Percentiles rank a stretch among this genome's conserved stretches.
Conservation (phyloP, 2,888 invertebrate species). For the Thereva unica region DNA sequence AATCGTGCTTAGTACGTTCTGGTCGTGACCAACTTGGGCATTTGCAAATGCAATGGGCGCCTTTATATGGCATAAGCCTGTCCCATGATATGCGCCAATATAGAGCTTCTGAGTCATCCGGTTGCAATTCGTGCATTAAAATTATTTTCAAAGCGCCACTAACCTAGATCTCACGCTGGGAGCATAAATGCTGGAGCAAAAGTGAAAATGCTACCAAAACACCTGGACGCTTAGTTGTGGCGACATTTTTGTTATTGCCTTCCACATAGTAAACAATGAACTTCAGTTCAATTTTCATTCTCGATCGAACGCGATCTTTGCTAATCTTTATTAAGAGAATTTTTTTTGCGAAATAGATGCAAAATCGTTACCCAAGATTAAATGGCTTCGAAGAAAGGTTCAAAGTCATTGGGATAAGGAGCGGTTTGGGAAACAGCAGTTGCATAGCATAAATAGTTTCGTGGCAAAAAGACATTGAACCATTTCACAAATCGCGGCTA, state of each 20-base stretch:
- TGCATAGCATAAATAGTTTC: too few species aligned
- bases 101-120: constrained; percentile 22
- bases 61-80: constrained; percentile 29
- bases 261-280: constrained; percentile 29
- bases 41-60: constrained; percentile 34
- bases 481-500: too few species aligned
- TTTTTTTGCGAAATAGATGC: too few species aligned
- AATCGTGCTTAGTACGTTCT: constrained; percentile 31
- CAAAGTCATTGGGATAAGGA: too few species aligned
- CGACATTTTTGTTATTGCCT: constrained; percentile 35
- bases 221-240: constrained; percentile 32
- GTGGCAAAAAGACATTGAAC: too few species aligned
- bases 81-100: constrained; percentile 19
- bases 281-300: constrained; percentile 31
- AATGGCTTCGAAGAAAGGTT: too few species aligned
- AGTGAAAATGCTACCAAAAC: constrained; percentile 32
- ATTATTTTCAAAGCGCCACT: constrained; percentile 34
- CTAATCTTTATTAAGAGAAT: too few species aligned
- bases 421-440: too few species aligned
- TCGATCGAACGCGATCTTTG: constrained; percentile 28
- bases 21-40: constrained; percentile 33
- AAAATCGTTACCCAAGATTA: too few species aligned
- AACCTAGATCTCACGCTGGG: constrained; percentile 34
- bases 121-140: constrained; percentile 31
- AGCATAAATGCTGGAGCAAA: constrained; percentile 22